phyloP scores from a whole-genome alignment of 1,140 invertebrate species.

The Drosophila suzukii region DNA sequence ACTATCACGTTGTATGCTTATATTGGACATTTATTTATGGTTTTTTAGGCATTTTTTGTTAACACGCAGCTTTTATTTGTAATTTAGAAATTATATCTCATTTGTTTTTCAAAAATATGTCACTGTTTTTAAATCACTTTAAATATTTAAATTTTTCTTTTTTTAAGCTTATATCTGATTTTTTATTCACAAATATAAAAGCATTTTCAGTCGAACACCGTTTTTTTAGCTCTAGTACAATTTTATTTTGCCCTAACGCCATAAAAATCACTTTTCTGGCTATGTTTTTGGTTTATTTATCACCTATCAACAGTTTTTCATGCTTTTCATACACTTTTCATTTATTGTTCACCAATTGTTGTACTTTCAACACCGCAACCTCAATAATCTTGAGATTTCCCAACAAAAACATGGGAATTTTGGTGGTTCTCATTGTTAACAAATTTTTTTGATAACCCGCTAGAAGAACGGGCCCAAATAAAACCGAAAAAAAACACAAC shows the following conservation, averaged over 20 bases:
- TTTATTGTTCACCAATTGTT: slow-evolving; percentile 4
- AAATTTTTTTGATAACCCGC: slow-evolving; percentile 67
- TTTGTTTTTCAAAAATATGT: too few relatives aligned
- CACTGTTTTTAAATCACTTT: too few relatives aligned
- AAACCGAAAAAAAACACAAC: slow-evolving; percentile 39
- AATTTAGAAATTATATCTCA: too few relatives aligned
- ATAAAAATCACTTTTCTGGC: background rate
- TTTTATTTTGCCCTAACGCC: background rate
- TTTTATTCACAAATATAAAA: too few relatives aligned
- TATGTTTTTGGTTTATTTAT: background rate
- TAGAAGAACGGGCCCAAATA: slow-evolving; percentile 59
- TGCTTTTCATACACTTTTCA: slow-evolving; percentile 1
- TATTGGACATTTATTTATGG: background rate
- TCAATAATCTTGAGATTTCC: slow-evolving; percentile 29
- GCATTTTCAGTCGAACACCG: background rate
- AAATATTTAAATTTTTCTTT: too few relatives aligned
- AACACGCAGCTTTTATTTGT: too few relatives aligned
- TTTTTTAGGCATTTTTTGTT: too few relatives aligned
- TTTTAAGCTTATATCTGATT: too few relatives aligned
- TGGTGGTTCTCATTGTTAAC: slow-evolving; percentile 50
- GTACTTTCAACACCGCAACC: slow-evolving; percentile 2
- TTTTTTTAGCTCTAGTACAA: background rate
- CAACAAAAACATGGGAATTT: slow-evolving; percentile 44
- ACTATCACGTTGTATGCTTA: background rate
- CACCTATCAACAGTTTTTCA: background rate